A percentile compares a stretch with the other conserved stretches of the same genome.
Evolutionary conservation across 1,140 invertebrate genomes (phyloP).

Genomic region (Sinella curviseta): DNA sequence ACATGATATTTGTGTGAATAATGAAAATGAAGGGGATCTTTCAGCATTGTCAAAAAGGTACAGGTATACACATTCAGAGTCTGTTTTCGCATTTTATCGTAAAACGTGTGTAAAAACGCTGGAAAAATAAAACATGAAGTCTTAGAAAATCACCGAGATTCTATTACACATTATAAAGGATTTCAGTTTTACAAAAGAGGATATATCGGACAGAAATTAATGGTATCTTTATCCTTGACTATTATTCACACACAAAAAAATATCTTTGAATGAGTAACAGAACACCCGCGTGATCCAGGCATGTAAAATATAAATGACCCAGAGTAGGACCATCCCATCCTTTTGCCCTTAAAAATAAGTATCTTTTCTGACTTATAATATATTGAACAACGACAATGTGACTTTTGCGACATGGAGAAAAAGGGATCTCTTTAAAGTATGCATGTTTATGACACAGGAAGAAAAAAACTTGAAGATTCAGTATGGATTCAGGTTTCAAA

Average conservation of each 20-base stretch:
- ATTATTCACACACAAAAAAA: background rate
- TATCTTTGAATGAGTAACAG: background rate
- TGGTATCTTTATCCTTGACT: slow-evolving; percentile 7
- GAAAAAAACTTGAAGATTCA: background rate
- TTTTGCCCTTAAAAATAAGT: too few relatives aligned
- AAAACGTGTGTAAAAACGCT: too few relatives aligned
- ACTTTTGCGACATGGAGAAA: background rate
- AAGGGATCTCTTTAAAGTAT: background rate
- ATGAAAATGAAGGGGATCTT: too few relatives aligned
- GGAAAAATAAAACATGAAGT: too few relatives aligned
- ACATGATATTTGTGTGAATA: too few relatives aligned
- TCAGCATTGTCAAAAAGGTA: too few relatives aligned
- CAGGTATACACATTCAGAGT: too few relatives aligned
- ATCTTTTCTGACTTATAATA: background rate
- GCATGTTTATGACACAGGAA: background rate
- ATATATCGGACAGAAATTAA: slow-evolving; percentile 4
- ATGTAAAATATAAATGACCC: background rate
- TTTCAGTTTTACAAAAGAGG: background rate
- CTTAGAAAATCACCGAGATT: too few relatives aligned
- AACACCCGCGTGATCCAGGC: background rate
- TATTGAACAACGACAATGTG: background rate
- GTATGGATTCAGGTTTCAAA: slow-evolving; percentile 19
- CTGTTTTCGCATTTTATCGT: too few relatives aligned
- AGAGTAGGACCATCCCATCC: too few relatives aligned
- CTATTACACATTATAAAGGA: too few relatives aligned